Base-by-base conservation (phyloP, 2,888 invertebrate species). In the Amiota communis region DNA sequence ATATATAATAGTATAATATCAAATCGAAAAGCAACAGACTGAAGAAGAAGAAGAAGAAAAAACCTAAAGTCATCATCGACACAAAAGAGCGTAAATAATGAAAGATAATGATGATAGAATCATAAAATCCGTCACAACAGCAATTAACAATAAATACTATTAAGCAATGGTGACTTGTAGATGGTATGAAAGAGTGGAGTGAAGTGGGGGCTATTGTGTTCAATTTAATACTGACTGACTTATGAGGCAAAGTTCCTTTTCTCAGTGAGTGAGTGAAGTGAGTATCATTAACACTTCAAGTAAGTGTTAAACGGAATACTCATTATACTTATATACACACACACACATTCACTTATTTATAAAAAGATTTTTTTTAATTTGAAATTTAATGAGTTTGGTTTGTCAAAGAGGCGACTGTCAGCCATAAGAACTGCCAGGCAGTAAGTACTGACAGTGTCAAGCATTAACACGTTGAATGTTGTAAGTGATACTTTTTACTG, bases 61-160 rank as follows among this genome's bases (percentile, higher is more conserved):
- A 59, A 20, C 11, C 59, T 20, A 10, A 57, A 57, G n/a, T 15
- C 57, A 59, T 9, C 59, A 59, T 17, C 59, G 20, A 6, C 59
- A 59, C 59, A 59, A 59, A 59, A 46, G 51, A 68, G 51, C 51
- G 53, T 68, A 51, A 68, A 68, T 53, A 68, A 67, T 67, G 67
- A 67, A 51, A 13, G 67, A 67, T 67, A 67, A 68, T 68, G 67
- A 53, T 68, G 67, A 68, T 68, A 53, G 67, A 68, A 68, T 51
- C 20, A 68, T 68, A 51, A 68, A 68, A 68, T 51, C 67, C 67
- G 67, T 68, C 67, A 68, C 13, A 68, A 68, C 67, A 68, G 67
- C 67, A 68, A 68, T 68, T 51, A 68, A 68, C 67, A 68, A 51
- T 68, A 68, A 68, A 68, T 68, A 23, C 23, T 20, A 51, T 49